phyloP scores from a whole-genome alignment of 2,113 vertebrate genomes.

The Heterochromis multidens region DNA sequence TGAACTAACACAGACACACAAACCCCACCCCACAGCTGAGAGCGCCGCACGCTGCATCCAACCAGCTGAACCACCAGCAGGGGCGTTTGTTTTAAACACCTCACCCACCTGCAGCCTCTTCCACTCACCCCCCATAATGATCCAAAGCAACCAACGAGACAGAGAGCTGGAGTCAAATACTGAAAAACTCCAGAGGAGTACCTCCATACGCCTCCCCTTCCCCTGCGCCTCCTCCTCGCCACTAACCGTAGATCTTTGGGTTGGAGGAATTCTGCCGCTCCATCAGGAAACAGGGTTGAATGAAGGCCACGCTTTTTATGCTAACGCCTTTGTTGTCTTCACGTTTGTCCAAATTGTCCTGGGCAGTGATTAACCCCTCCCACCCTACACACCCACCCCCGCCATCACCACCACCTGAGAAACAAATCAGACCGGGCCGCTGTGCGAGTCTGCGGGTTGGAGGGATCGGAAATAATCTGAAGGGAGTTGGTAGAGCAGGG shows the following conservation, averaged over 20 bases:
- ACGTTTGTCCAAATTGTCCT: conserved; percentile 50
- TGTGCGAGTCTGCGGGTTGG: background rate
- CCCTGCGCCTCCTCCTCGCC: background rate
- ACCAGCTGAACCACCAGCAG: background rate
- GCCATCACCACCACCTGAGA: background rate
- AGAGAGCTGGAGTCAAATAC: background rate
- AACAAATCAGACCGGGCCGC: background rate
- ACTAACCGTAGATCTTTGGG: background rate
- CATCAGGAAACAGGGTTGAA: conserved; percentile 65
- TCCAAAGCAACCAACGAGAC: background rate
- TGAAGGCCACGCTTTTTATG: conserved; percentile 39
- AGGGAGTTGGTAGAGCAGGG: conserved; percentile 5
- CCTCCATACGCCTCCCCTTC: background rate
- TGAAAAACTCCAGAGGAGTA: background rate
- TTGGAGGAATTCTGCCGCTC: conserved; percentile 45
- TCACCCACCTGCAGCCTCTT: background rate
- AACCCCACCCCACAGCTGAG: background rate
- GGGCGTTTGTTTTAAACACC: background rate
- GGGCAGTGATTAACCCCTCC: conserved; percentile 10
- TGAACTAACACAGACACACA: background rate
- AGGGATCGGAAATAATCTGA: background rate
- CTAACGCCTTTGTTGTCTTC: conserved; percentile 46
- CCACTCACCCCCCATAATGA: background rate
- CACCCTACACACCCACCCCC: background rate
- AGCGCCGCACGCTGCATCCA: background rate